Evolutionary conservation across 2,113 vertebrate genomes (phyloP), one percentile per base, ranked within the genome.

Genomic region (Lichenostomus cassidix): DNA sequence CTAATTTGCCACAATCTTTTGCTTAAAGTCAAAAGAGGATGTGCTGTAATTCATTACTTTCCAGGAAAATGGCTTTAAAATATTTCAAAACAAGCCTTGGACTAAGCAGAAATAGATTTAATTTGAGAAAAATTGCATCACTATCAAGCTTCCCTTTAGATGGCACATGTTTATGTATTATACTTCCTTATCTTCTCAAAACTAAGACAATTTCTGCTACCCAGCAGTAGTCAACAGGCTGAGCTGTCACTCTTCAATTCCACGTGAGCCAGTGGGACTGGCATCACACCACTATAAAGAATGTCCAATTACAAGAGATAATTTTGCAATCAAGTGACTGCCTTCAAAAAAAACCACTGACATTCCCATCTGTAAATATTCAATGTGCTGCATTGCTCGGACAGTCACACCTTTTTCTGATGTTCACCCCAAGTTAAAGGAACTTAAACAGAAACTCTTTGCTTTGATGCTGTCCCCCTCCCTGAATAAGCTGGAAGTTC

Each of bases 61-160:
- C 76, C 74, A 96, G 77, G 76, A 95, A 94, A 95, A 87, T 6
- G 10, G 25, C n/a, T 81, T 87, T 75, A 58, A 80, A 79, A 84
- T 21, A 75, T 74, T 85, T 70, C 79, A 85, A 77, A 95, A 85
- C 47, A 89, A 77, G 37, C 12, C 44, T 53, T 82, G 65, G 37
- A 86, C 46, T 87, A 62, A 39, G 78, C 31, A 82, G 22, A 94
- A 94, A 83, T 70, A 88, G 29, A 70, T 67, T 58, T 87, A 74
- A 87, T 41, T 86, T 35, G 17, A 73, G 15, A 85, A 70, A 90
- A 56, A 52, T 2, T 67, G 52, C 64, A 50, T 39, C 5, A 7
- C 31, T 28, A n/a, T 47, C 47, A 89, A 35, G 11, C 59, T 96
- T 84, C 75, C 42, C 50, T 90, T 87, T 58, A 76, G 23, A 80